Percentiles rank a stretch among this genome's conserved stretches.
phyloP scores from a whole-genome alignment of 2,797 vertebrate genomes.

The Schizopygopsis pylzovi region DNA sequence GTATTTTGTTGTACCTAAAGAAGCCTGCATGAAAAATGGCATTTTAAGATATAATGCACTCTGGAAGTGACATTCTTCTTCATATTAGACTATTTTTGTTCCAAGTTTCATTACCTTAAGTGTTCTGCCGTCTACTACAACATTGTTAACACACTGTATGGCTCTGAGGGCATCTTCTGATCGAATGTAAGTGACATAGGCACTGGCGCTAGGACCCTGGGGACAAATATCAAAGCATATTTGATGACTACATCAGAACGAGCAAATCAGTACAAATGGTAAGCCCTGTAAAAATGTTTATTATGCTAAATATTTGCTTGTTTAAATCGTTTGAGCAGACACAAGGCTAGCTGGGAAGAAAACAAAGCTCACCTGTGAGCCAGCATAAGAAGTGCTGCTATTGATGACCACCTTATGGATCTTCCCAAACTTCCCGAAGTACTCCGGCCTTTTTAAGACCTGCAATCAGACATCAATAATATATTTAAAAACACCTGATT shows the following conservation, averaged over 20 bases:
- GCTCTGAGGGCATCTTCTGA: conserved; percentile 94
- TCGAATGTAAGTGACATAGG: conserved; percentile 91
- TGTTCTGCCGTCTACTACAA: conserved; percentile 90
- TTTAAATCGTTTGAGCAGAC: not conserved
- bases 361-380: conserved; percentile 84
- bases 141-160: conserved; percentile 91
- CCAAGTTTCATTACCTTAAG: conserved; percentile 80
- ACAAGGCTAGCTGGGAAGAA: not conserved
- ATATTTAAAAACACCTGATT: conserved; percentile 8
- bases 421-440: conserved; percentile 94
- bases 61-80: not conserved
- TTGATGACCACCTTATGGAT: conserved; percentile 95
- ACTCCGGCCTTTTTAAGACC: conserved; percentile 92
- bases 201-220: conserved; percentile 92
- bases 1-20: conserved; percentile 93
- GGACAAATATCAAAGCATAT: conserved; percentile 31
- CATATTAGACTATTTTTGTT: not conserved
- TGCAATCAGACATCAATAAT: conserved; percentile 56
- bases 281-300: not conserved
- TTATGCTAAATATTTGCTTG: not conserved
- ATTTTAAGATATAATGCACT: not conserved
- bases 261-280: not conserved
- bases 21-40: conserved; percentile 75
- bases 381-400: conserved; percentile 93
- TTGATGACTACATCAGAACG: not conserved